Evolutionary conservation across 2,888 invertebrate genomes (phyloP).

Genomic region (Adelognathus sp.): DNA sequence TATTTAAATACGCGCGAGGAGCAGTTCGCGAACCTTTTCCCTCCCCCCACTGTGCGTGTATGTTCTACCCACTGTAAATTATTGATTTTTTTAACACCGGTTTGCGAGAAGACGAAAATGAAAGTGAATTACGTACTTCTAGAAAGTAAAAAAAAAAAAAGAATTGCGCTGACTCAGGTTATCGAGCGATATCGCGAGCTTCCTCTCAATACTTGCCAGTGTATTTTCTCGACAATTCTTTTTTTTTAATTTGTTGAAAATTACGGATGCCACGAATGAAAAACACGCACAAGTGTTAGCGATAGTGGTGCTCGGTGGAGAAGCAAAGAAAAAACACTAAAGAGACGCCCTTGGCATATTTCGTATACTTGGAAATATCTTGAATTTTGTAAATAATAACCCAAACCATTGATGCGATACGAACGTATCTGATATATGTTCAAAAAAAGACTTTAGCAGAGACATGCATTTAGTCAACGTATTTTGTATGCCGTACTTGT

Average conservation of each 20-base stretch:
- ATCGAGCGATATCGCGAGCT: slow-evolving; percentile 9
- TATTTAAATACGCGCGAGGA: slow-evolving; percentile 6
- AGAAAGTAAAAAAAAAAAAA: not conserved
- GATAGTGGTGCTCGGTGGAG: slow-evolving; percentile 25
- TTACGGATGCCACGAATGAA: not conserved
- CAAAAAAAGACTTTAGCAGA: slow-evolving; percentile 28
- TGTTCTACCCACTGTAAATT: slow-evolving; percentile 52
- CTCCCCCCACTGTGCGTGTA: not conserved
- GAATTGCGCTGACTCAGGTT: not conserved
- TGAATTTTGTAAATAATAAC: slow-evolving; percentile 50
- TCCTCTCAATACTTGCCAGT: slow-evolving; percentile 24
- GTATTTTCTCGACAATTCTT: slow-evolving; percentile 36
- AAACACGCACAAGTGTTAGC: slow-evolving; percentile 25
- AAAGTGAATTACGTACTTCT: not conserved
- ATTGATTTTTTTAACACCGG: slow-evolving; percentile 26
- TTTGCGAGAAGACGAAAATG: not conserved
- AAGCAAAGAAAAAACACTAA: slow-evolving; percentile 1
- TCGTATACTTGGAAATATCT: slow-evolving; percentile 34
- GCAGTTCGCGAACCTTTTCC: not conserved
- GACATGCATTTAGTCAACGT: slow-evolving; percentile 48
- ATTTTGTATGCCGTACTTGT: slow-evolving; percentile 51
- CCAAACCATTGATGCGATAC: slow-evolving; percentile 31
- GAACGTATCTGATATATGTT: slow-evolving; percentile 32
- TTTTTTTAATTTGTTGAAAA: too few species aligned
- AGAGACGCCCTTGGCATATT: slow-evolving; percentile 32